Base-by-base conservation (phyloP, 1,140 invertebrate genomes). In the Stegodyphus mimosarum region DNA sequence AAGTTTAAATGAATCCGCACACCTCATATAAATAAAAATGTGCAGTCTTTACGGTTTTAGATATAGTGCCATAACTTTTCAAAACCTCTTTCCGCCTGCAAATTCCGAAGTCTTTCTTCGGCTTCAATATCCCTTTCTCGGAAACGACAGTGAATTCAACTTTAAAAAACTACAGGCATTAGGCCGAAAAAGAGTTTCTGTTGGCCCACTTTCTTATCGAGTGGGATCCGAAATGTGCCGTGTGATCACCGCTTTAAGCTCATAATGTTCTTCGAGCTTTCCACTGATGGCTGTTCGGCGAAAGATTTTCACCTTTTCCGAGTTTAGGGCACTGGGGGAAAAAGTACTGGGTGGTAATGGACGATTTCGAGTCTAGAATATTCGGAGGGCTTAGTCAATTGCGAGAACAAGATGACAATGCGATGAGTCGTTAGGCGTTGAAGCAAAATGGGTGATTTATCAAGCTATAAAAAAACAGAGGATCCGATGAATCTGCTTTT, bases 281-380 rank as follows among this genome's bases (percentile, higher is more conserved):
- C 52, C 70, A 72, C 63, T 81, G 78, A 81, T 60, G 78, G 69
- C 50, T 55, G 69, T 72, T 48, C 5, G 67, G 53, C 53, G 69
- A 72, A 72, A 81, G 72, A 71, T 63, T 81, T 81, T 53, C 50
- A 81, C 63, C 53, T 51, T 53, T 81, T 49, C 67, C 63, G 55
- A 70, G 53, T 53, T 81, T 81, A 72, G 72, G 55, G 69, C 60
- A n/a, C 70, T 64, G 66, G 51, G 67, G 52, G 63, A 55, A 72
- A 50, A 71, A 81, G 70, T 55, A 33, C 51, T 71, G 70, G 7
- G 63, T 72, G 72, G 78, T 81, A 81, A 72, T 72, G 78, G 75
- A 18, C n/a, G 52, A 81, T 78, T 78, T 50, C 52, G 33, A 69
- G 66, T 52, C 52, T 17, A 78, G 64, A 78, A 69, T 78, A 69